Percentiles rank a stretch among this genome's conserved stretches.
These are phyloP conservation scores for Urocolius indicus DNA, from an alignment of 2,113 vertebrate species.

Conservation along the genomic window DNA sequence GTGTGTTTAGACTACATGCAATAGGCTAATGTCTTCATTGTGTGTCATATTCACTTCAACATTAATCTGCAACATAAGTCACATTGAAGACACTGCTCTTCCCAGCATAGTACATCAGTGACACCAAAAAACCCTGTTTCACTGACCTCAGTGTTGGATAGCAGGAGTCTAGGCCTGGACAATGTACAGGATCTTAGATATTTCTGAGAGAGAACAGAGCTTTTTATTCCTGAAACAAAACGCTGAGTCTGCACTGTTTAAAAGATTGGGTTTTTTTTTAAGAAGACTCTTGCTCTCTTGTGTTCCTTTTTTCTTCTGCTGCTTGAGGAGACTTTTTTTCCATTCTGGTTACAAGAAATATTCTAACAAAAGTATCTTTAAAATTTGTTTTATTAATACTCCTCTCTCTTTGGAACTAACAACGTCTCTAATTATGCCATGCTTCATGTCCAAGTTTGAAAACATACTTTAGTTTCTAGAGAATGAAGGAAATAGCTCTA, in stretches of 20 bases:
- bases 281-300: not conserved
- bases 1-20: not conserved
- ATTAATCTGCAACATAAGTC: not conserved
- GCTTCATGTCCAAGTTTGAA: not conserved
- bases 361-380: not conserved
- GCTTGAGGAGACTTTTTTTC: not conserved
- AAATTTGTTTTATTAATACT: not conserved
- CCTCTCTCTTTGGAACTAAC: not conserved
- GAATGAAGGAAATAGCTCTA: not conserved
- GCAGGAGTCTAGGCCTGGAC: not conserved
- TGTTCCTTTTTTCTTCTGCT: not conserved
- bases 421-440: not conserved
- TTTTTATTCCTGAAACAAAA: not conserved
- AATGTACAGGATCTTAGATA: not conserved
- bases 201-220: not conserved
- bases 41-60: not conserved
- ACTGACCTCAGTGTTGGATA: not conserved
- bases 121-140: not conserved
- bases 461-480: not conserved
- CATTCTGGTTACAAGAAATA: not conserved
- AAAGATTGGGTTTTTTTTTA: not conserved
- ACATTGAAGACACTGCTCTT: accelerated
- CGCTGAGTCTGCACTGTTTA: not conserved
- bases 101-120: not conserved
- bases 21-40: not conserved